Conservation (phyloP, 2,113 vertebrate species). For the Psittacula cyanocephala region DNA sequence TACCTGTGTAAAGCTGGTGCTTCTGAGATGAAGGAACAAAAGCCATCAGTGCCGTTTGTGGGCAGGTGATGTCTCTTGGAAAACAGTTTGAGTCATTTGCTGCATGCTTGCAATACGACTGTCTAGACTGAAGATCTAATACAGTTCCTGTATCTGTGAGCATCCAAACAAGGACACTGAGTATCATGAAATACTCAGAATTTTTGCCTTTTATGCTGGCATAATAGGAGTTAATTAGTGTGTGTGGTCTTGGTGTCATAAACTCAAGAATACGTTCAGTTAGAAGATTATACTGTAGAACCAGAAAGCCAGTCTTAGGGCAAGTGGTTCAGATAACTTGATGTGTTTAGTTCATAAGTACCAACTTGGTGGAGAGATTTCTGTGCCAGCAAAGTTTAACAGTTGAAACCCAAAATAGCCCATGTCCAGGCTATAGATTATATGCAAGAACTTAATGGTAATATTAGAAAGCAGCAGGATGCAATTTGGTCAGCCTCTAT, state of each 20-base stretch:
- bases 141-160: neutral
- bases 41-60: fast-evolving
- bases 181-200: neutral
- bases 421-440: neutral
- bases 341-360: neutral
- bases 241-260: neutral
- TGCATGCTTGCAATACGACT: fast-evolving
- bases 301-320: neutral
- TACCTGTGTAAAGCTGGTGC: neutral
- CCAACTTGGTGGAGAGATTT: neutral
- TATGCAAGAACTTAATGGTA: neutral
- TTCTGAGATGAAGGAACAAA: neutral
- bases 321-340: neutral
- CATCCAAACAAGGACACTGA: neutral
- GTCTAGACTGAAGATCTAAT: neutral
- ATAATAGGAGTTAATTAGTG: fast-evolving
- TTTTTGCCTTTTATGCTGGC: neutral
- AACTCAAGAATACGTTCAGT: neutral
- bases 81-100: neutral
- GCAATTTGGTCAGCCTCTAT: neutral
- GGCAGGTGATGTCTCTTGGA: neutral
- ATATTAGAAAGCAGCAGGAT: neutral
- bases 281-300: neutral
- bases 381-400: neutral
- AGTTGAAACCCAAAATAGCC: neutral